phyloP scores from a whole-genome alignment of 2,888 invertebrate genomes.

The Dryococelus australis region DNA sequence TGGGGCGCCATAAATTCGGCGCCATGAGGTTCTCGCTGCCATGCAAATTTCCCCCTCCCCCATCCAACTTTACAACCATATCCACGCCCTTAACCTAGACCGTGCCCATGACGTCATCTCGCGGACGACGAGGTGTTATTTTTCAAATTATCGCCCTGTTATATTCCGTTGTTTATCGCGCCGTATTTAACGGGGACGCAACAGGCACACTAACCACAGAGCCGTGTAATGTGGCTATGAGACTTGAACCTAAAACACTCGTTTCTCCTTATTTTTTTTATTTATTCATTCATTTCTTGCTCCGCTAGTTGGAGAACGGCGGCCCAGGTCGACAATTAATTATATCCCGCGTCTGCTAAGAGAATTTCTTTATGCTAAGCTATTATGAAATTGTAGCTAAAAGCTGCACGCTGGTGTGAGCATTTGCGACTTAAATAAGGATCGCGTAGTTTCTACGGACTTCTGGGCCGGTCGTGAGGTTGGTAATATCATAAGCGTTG shows the following conservation, averaged over 20 bases:
- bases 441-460: no score
- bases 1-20: constrained; percentile 9
- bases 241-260: neutral
- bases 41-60: neutral
- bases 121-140: neutral
- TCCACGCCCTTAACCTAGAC: neutral
- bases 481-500: no score
- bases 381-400: no score
- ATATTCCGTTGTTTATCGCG: neutral
- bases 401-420: no score
- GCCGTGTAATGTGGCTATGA: neutral
- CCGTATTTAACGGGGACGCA: neutral
- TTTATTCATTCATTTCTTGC: no score
- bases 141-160: neutral
- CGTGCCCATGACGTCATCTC: neutral
- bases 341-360: no score
- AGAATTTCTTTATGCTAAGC: no score
- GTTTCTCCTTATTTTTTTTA: neutral
- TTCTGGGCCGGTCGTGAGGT: no score
- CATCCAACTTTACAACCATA: neutral
- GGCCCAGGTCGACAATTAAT: no score
- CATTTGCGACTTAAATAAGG: no score
- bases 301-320: no score
- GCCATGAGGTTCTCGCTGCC: neutral
- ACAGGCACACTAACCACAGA: neutral